Evolutionary conservation across 2,888 invertebrate species (phyloP).

Genomic region (Xanthia togata): DNA sequence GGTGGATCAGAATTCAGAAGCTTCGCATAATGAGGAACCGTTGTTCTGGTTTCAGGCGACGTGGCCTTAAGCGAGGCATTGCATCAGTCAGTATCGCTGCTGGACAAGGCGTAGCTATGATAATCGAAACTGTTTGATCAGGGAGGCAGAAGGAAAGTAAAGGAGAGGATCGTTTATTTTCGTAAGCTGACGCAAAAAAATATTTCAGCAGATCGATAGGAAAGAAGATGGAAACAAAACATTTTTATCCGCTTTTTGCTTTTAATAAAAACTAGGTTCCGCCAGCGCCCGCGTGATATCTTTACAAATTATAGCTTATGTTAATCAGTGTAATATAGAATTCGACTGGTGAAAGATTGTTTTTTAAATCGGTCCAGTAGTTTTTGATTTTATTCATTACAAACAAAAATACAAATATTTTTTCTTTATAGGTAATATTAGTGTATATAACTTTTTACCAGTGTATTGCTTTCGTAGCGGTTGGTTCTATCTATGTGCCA

Average conservation of each 20-base stretch:
- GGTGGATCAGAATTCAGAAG: not conserved
- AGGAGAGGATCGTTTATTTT: not conserved
- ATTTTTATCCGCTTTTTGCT: not conserved
- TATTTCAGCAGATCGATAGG: not conserved
- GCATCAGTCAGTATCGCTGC: conserved; percentile 24
- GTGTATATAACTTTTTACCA: not conserved
- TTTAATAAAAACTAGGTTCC: conserved; percentile 6
- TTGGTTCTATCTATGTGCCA: not conserved
- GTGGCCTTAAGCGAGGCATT: conserved; percentile 25
- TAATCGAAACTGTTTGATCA: conserved; percentile 33
- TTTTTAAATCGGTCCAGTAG: too few species aligned
- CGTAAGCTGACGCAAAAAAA: not conserved
- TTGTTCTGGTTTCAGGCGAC: conserved; percentile 25
- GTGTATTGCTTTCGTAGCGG: not conserved
- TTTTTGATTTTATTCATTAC: too few species aligned
- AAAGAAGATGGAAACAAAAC: not conserved
- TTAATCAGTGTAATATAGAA: too few species aligned
- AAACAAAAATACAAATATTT: too few species aligned
- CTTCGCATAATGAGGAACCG: not conserved
- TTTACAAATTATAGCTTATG: too few species aligned
- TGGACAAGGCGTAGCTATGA: conserved; percentile 41
- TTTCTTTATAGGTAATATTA: too few species aligned
- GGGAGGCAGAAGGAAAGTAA: not conserved
- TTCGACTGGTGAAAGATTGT: too few species aligned
- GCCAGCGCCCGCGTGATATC: too few species aligned